Evolutionary conservation across 2,888 invertebrate species (phyloP), one percentile per base, ranked within the genome.

Genomic region (Mamestra brassicae): DNA sequence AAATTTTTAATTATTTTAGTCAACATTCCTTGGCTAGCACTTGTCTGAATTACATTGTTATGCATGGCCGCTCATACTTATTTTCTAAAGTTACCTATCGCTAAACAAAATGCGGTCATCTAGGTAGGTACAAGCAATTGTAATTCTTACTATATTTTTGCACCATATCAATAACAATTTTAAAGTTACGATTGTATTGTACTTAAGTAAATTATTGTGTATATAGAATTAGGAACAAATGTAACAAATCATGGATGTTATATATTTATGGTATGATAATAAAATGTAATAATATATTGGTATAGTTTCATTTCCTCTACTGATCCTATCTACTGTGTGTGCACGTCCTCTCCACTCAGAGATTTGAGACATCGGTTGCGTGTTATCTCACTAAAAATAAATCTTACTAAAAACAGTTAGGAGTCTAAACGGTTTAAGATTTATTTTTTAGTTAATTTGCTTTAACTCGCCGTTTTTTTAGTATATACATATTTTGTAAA

Each of bases 121-220:
- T 60, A 47, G 47, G 47, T 60, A 47, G 47, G 47, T 47, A 57
- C 36, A 58, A 63, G 38, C 52, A 10, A 75, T 70, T 81, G 84
- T 78, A 64, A 78, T 71, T 78, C 77, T 10, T 78, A 67, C 78
- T 83, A 74, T 85, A 86, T 76, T 74, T 80, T 79, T 81, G 75
- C 84, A 87, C 85, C 83, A 81, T 87, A 87, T 86, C 87, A 87
- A 88, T 88, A 89, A 90, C 82, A 86, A 80, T 80, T 68, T 78
- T 87, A 73, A 85, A 84, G 85, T 89, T 88, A 88, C 81, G 76
- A 78, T 83, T 89, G 85, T 89, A 87, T 88, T 90, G 92, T 94
- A 94, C 92, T 93, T 91, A 93, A 91, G 88, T 93, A 92, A 94
- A 93, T 94, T 93, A 94, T 94, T 94, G 89, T 94, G 92, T 93